Evolutionary conservation across 2,797 vertebrate species (phyloP).

Genomic region (Cynodonichthys magdalenae): DNA sequence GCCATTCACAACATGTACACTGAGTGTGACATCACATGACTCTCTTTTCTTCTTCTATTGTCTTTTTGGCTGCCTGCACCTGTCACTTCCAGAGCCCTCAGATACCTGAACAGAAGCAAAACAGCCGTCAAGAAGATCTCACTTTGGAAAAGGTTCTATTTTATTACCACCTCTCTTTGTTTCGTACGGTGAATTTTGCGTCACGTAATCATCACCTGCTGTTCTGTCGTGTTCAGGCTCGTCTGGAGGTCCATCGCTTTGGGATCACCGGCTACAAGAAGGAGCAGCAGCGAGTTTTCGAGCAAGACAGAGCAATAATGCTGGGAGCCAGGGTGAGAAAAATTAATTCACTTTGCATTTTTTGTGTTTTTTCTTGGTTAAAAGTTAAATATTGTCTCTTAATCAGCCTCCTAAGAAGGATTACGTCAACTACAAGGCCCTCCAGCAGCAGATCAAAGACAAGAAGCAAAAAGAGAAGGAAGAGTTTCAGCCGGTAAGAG

Average conservation of each 20-base stretch:
- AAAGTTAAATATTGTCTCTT: neutral
- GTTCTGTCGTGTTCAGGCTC: constrained; percentile 77
- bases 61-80: constrained; percentile 2
- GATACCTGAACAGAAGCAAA: constrained; percentile 49
- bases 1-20: too few species aligned
- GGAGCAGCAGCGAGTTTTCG: constrained; percentile 89
- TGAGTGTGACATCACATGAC: neutral
- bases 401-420: constrained; percentile 88
- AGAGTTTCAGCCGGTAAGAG: constrained; percentile 79
- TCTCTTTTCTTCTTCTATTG: constrained; percentile 23
- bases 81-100: constrained; percentile 41
- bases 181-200: too few species aligned
- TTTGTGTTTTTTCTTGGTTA: neutral
- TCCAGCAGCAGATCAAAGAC: constrained; percentile 87
- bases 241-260: constrained; percentile 94
- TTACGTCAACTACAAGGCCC: constrained; percentile 89
- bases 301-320: constrained; percentile 93
- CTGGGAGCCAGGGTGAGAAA: constrained; percentile 89
- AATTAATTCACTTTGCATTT: neutral
- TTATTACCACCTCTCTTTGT: too few species aligned
- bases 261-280: constrained; percentile 94
- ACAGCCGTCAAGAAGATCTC: constrained; percentile 70
- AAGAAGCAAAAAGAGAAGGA: constrained; percentile 80
- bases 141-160: constrained; percentile 88
- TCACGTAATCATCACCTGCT: too few species aligned